Base-by-base conservation (phyloP, 2,888 invertebrate species). In the Arge pagana region DNA sequence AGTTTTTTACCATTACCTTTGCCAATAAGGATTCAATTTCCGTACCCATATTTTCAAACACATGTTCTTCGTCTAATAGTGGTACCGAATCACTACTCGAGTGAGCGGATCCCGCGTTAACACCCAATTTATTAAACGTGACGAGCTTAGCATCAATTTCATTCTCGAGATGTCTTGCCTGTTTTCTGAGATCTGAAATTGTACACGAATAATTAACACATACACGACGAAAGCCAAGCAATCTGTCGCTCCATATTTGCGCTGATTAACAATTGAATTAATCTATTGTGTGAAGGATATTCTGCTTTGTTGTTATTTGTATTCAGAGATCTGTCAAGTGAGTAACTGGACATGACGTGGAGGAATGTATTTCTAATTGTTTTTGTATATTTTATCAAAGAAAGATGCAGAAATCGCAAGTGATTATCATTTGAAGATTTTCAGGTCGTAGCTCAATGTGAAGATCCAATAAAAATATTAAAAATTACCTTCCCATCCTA, bases 81-180 rank as follows among this genome's bases (percentile, higher is more conserved):
- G 94, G 94, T 37, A 88, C 85, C 61, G 87, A 86, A 70, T 94
- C 94, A 0, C 64, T 42, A 16, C 65, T 68, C 6, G 62, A 61
- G 52, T 67, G 65, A 48, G 61, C 66, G 7, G 70, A 59, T 1
- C 67, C 65, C n/a, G 63, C 53, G 66, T 79, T 84, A 39, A 83
- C 80, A 15, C 94, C 94, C 28, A 97, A 82, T 80, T 98, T 98
- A 76, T 95, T 96, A 72, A 96, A 94, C 4, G 93, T 91, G 2
- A 97, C 94, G 58, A 98, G 80, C 77, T 98, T 98, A 8, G 93
- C 81, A 77, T 98, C 98, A 63, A 98, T 93, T 74, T 96, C 97
- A 81, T 96, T 97, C 78, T 98, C 98, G 45, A 97, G 78, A 55
- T 89, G 87, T 53, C 97, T 82, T 1, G 98, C 97, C 77, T 95